Evolutionary conservation across 2,113 vertebrate species (phyloP).

Genomic region (Eurypyga helias): DNA sequence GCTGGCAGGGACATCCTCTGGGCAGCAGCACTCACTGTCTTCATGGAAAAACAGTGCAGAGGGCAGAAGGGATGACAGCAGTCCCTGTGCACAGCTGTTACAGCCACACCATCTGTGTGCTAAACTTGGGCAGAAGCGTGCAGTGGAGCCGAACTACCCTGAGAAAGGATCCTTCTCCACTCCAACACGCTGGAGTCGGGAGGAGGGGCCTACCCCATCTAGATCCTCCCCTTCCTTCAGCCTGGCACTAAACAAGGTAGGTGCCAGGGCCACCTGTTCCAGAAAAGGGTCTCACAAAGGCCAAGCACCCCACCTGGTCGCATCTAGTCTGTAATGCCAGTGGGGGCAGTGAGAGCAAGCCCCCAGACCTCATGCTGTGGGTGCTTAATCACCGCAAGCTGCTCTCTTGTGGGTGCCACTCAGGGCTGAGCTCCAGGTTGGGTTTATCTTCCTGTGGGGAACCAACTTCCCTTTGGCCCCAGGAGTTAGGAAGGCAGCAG

Average conservation of each 20-base stretch:
- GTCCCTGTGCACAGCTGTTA: not conserved
- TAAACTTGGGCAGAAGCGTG: conserved; percentile 46
- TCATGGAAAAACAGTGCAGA: conserved; percentile 54
- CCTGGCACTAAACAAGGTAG: conserved; percentile 78
- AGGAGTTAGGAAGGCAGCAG: not conserved
- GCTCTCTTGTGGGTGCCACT: not conserved
- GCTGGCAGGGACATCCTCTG: conserved; percentile 46
- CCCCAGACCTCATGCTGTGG: not conserved
- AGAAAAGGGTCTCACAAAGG: not conserved
- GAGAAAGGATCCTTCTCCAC: conserved; percentile 61
- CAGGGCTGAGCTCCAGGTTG: not conserved
- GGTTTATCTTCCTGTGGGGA: not conserved
- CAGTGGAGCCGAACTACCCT: conserved; percentile 43
- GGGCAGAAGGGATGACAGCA: conserved; percentile 54
- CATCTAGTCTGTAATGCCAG: not conserved
- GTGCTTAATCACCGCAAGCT: not conserved
- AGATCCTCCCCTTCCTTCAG: conserved; percentile 67
- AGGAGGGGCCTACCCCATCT: conserved; percentile 57
- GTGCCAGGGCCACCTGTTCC: conserved; percentile 44
- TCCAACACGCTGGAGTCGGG: conserved; percentile 55
- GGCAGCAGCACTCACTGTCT: conserved; percentile 53
- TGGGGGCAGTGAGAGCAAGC: not conserved
- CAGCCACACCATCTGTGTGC: conserved; percentile 24
- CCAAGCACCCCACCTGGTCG: not conserved
- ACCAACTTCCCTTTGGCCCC: not conserved